Evolutionary conservation across 2,113 vertebrate species (phyloP).

Genomic region (Myanophis thanlyinensis): DNA sequence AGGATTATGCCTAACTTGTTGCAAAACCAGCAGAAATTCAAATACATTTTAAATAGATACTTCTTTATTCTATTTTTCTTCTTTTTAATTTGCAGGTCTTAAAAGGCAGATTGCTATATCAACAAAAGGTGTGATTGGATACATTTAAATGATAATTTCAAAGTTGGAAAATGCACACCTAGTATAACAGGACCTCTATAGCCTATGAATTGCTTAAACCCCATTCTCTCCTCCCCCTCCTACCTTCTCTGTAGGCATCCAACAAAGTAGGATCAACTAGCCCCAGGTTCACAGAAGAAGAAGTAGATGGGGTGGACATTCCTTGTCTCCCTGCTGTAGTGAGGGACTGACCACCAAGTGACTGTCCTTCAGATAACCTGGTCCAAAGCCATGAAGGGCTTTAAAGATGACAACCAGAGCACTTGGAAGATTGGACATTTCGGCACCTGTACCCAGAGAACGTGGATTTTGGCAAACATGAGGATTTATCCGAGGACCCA

Average conservation of each 20-base stretch:
- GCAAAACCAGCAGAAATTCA: neutral
- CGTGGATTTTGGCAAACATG: too few relatives aligned
- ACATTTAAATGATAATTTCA: neutral
- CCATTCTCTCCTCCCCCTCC: neutral
- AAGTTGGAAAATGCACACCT: neutral
- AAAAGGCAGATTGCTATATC: neutral
- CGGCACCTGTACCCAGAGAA: too few relatives aligned
- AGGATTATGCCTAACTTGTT: neutral
- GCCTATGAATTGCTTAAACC: neutral
- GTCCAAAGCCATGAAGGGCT: too few relatives aligned
- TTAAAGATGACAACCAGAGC: too few relatives aligned
- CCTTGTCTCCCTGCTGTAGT: too few relatives aligned
- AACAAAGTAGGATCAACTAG: neutral
- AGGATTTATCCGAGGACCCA: too few relatives aligned
- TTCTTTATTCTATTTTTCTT: neutral
- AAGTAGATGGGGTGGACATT: too few relatives aligned
- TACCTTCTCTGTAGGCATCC: neutral
- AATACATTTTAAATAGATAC: neutral
- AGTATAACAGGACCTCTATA: neutral
- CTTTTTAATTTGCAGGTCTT: neutral
- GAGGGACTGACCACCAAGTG: too few relatives aligned
- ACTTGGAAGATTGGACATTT: too few relatives aligned
- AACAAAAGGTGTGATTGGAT: neutral
- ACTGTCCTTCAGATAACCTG: too few relatives aligned
- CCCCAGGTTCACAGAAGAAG: neutral